A percentile compares a stretch with the other conserved stretches of the same genome.
phyloP scores from a whole-genome alignment of 1,140 invertebrate species.

The Drosophila nigromelanica region DNA sequence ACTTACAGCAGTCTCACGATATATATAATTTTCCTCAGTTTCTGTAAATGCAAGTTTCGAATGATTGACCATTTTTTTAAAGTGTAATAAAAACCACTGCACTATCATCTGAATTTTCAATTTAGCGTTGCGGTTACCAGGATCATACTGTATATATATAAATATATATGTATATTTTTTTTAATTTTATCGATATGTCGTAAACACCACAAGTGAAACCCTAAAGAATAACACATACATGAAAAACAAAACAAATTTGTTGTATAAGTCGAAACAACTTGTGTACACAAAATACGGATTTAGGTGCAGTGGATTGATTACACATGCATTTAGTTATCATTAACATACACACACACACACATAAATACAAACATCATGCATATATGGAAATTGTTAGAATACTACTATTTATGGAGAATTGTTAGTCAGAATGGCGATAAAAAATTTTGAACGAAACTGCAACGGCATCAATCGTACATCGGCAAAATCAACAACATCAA shows the following conservation, averaged over 20 bases:
- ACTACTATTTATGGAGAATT: not conserved
- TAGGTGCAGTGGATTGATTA: not conserved
- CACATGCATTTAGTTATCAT: not conserved
- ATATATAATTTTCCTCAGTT: too few relatives aligned
- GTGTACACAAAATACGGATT: not conserved
- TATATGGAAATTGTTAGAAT: not conserved
- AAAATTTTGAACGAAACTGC: not conserved
- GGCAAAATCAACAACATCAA: constrained; percentile 8
- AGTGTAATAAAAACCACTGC: too few relatives aligned
- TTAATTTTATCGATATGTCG: not conserved
- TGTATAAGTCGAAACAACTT: not conserved
- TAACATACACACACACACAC: not conserved
- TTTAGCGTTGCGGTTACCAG: too few relatives aligned
- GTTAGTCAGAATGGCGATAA: not conserved
- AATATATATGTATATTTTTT: too few relatives aligned
- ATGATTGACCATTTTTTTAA: too few relatives aligned
- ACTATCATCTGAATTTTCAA: too few relatives aligned
- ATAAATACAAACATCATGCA: not conserved
- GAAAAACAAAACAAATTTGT: too few relatives aligned
- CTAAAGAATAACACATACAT: not conserved
- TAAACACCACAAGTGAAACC: not conserved
- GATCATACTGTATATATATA: too few relatives aligned
- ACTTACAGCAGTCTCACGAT: too few relatives aligned
- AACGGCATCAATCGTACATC: not conserved
- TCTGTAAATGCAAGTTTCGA: too few relatives aligned